Conservation (phyloP, 1,140 invertebrate species). For the Hesperophylax magnus region DNA sequence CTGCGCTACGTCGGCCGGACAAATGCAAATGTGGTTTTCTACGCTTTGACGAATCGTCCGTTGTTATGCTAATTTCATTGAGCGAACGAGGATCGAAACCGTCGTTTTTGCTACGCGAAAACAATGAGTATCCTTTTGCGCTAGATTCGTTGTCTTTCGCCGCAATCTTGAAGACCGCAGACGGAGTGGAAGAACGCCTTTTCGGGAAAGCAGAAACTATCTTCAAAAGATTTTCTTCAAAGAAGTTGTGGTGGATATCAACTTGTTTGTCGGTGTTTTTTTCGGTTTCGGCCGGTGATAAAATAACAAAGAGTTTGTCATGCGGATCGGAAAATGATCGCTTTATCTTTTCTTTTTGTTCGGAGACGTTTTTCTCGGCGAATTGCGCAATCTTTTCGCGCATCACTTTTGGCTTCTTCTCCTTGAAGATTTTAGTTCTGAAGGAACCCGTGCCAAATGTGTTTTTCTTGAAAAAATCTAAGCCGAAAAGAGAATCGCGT, state of each 20-base stretch:
- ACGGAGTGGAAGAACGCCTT: conserved; percentile 63
- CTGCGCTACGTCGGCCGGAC: conserved; percentile 49
- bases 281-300: background rate
- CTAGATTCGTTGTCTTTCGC: conserved; percentile 19
- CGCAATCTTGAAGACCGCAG: conserved; percentile 52
- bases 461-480: conserved; percentile 51
- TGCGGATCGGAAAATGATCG: conserved; percentile 19
- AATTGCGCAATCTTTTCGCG: background rate
- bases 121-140: conserved; percentile 9
- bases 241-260: conserved; percentile 41
- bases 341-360: conserved; percentile 5
- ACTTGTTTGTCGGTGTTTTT: background rate
- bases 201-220: conserved; percentile 60
- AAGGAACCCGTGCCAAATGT: conserved; percentile 38
- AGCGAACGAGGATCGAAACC: too few relatives aligned
- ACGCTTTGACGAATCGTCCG: conserved; percentile 12
- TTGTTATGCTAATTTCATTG: conserved; percentile 37
- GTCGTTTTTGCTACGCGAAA: conserved; percentile 29
- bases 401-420: background rate
- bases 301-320: background rate
- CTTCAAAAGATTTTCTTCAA: conserved; percentile 61
- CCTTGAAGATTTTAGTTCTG: conserved; percentile 35
- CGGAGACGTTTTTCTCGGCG: background rate
- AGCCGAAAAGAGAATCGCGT: conserved; percentile 2
- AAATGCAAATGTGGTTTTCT: background rate